Percentiles rank a stretch among this genome's conserved stretches.
Conservation (phyloP, 1,140 invertebrate species). For the Zaprionus gabonicus region DNA sequence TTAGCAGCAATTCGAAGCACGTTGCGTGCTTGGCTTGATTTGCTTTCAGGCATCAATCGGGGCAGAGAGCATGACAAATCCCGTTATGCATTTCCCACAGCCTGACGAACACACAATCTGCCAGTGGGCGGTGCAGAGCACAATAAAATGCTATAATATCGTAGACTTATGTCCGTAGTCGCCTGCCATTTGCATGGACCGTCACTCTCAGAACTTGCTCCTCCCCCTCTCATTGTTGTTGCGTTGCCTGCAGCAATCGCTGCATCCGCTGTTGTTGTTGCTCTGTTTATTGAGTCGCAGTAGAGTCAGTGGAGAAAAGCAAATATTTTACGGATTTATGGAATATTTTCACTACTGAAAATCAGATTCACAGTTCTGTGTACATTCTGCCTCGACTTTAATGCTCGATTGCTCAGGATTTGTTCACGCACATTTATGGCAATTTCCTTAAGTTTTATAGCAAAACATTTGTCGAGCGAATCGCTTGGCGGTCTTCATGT, state of each 20-base stretch:
- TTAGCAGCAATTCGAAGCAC: background rate
- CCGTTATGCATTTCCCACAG: background rate
- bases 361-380: conserved; percentile 1
- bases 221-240: too few species aligned
- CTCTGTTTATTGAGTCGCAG: conserved; percentile 21
- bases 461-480: background rate
- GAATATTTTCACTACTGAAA: conserved; percentile 7
- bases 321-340: conserved; percentile 9
- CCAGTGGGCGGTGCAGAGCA: background rate
- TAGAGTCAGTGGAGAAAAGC: background rate
- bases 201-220: background rate
- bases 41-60: background rate
- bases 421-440: background rate
- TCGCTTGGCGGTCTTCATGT: background rate
- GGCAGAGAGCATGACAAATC: background rate
- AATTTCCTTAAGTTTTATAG: background rate
- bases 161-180: conserved; percentile 36
- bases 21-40: background rate
- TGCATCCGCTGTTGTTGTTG: background rate
- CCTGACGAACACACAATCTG: conserved; percentile 1
- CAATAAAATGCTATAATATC: conserved; percentile 48
- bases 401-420: background rate
- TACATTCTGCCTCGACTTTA: background rate
- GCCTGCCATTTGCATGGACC: background rate
- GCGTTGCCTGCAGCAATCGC: background rate